phyloP scores from a whole-genome alignment of 2,888 invertebrate species.

The Campopleginae sp. region DNA sequence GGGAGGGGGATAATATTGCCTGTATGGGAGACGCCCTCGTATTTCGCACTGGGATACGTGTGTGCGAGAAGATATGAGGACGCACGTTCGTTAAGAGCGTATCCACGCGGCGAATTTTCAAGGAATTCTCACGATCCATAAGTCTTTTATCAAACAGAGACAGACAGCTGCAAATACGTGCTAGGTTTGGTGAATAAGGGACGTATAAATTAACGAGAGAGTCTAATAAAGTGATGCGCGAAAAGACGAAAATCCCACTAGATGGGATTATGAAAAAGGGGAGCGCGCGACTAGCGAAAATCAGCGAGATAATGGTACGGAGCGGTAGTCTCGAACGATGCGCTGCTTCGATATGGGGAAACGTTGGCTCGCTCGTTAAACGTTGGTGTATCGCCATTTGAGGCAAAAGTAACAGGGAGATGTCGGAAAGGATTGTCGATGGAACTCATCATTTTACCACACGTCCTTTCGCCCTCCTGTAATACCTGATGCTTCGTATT shows the following conservation, averaged over 20 bases:
- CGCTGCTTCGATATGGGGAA: not conserved
- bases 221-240: not conserved
- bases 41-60: not conserved
- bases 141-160: conserved; percentile 1
- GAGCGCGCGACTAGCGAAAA: not conserved
- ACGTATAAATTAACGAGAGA: not conserved
- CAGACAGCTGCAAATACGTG: not conserved
- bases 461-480: not conserved
- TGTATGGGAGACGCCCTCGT: not conserved
- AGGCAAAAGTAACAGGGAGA: conserved; percentile 19
- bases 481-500: conserved; percentile 13
- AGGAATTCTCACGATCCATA: conserved; percentile 11
- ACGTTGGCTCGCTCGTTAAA: conserved; percentile 40
- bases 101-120: conserved; percentile 45
- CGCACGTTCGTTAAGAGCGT: conserved; percentile 34
- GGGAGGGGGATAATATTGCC: not conserved
- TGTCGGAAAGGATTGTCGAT: conserved; percentile 26
- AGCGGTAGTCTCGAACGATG: conserved; percentile 15
- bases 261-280: conserved; percentile 3
- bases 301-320: conserved; percentile 45
- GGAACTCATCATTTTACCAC: conserved; percentile 2
- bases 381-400: conserved; percentile 9
- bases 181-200: not conserved
- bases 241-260: not conserved
- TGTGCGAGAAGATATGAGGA: conserved; percentile 12